These are phyloP conservation scores for Nomada hirtipes DNA, from an alignment of 2,888 invertebrate genomes.

Conservation along the genomic window DNA sequence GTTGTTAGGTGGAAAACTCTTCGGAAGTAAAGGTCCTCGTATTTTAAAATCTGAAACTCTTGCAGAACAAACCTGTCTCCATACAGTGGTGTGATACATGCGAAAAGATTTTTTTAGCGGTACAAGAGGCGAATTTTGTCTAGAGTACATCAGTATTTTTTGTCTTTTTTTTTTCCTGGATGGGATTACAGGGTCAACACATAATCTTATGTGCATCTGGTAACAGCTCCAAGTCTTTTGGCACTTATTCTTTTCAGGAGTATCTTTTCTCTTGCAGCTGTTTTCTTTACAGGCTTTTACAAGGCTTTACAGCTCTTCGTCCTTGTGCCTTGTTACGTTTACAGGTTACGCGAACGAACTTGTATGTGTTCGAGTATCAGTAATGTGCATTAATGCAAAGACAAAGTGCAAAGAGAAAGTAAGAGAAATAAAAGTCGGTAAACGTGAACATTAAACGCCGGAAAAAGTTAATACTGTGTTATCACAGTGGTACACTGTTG, in stretches of 20 bases:
- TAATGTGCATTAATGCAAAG: constrained; percentile 64
- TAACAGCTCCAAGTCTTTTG: constrained; percentile 74
- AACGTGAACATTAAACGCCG: constrained; percentile 58
- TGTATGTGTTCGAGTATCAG: constrained; percentile 63
- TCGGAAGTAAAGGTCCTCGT: constrained; percentile 43
- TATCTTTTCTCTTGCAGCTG: constrained; percentile 82
- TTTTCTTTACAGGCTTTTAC: constrained; percentile 83
- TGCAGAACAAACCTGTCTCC: constrained; percentile 56
- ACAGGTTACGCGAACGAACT: constrained; percentile 76
- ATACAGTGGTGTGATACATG: constrained; percentile 46
- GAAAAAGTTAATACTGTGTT: constrained; percentile 64
- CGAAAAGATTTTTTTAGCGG: constrained; percentile 75
- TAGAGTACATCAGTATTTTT: constrained; percentile 59
- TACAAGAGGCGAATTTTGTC: constrained; percentile 69
- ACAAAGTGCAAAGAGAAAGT: constrained; percentile 64
- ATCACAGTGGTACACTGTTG: constrained; percentile 69
- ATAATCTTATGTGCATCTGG: constrained; percentile 76
- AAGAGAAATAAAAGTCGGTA: constrained; percentile 64
- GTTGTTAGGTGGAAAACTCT: constrained; percentile 44
- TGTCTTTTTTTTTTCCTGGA: constrained; percentile 54
- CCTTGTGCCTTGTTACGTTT: constrained; percentile 76
- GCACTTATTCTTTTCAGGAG: constrained; percentile 76
- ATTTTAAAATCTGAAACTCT: constrained; percentile 50
- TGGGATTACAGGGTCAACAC: constrained; percentile 77
- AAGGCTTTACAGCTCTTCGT: constrained; percentile 81